Evolutionary conservation across 2,888 invertebrate species (phyloP).

Genomic region (Hoplodrina ambigua): DNA sequence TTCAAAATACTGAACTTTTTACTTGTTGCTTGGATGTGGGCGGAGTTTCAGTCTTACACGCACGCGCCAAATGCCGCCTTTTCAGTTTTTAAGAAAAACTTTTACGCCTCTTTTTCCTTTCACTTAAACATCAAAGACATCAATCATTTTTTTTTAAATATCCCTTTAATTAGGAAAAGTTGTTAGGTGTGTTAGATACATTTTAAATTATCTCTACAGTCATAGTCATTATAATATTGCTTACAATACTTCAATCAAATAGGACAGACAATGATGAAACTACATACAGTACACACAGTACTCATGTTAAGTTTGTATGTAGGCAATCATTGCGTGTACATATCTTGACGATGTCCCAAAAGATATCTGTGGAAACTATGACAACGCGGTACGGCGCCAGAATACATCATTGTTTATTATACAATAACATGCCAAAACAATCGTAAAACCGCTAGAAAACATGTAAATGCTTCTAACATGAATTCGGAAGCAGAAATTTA

Average conservation of each 20-base stretch:
- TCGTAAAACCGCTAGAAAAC: conserved; percentile 49
- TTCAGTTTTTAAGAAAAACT: conserved; percentile 52
- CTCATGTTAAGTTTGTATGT: conserved; percentile 32
- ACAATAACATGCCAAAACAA: conserved; percentile 54
- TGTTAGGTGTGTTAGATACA: not conserved
- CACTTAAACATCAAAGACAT: not conserved
- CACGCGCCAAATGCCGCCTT: conserved; percentile 76
- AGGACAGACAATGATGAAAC: conserved; percentile 29
- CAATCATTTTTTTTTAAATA: too few relatives aligned
- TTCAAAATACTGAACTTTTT: conserved; percentile 38
- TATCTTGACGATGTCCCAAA: conserved; percentile 69
- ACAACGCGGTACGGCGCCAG: conserved; percentile 65
- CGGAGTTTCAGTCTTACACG: conserved; percentile 77
- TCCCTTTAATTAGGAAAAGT: not conserved
- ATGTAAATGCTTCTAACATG: conserved; percentile 39
- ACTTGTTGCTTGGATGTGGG: conserved; percentile 83
- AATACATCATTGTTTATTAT: conserved; percentile 76
- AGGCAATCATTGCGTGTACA: conserved; percentile 54
- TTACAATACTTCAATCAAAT: conserved; percentile 15
- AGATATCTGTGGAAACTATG: conserved; percentile 78
- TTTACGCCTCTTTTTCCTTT: conserved; percentile 40
- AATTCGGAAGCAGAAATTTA: conserved; percentile 55
- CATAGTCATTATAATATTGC: conserved; percentile 10
- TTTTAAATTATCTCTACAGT: not conserved
- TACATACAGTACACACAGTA: conserved; percentile 22